Conservation (phyloP, 2,113 vertebrate genomes). For the Macquaria australasica region DNA sequence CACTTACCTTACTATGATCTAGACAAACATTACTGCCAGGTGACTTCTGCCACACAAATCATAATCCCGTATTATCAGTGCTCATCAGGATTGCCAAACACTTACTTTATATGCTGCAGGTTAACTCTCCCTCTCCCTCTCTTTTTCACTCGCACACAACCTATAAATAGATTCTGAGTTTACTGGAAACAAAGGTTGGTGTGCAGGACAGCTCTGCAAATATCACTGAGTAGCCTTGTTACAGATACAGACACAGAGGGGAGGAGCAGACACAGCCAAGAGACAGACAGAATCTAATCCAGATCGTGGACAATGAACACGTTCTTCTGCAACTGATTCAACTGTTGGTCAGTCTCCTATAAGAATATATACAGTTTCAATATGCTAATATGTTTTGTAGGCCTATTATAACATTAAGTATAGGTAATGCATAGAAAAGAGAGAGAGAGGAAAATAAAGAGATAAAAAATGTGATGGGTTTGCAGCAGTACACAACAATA, state of each 20-base stretch:
- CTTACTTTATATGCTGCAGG: neutral
- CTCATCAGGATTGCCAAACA: constrained; percentile 20
- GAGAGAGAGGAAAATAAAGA: too few species aligned
- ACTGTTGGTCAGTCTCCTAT: neutral
- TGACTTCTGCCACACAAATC: constrained; percentile 10
- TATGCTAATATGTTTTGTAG: neutral
- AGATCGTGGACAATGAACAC: neutral
- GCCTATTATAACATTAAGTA: neutral
- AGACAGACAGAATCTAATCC: constrained; percentile 2
- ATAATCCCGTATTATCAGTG: neutral
- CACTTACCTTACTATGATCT: constrained; percentile 43
- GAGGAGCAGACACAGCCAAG: constrained; percentile 2
- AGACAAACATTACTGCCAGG: neutral
- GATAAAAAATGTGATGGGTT: neutral
- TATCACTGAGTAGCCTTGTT: constrained; percentile 49
- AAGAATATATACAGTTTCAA: neutral
- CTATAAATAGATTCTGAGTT: constrained; percentile 79
- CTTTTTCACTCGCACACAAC: constrained; percentile 27
- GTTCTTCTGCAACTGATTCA: neutral
- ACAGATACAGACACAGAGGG: constrained; percentile 22
- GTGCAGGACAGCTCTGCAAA: constrained; percentile 58
- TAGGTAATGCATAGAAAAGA: neutral
- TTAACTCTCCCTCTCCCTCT: constrained; percentile 17
- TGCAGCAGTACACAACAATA: neutral
- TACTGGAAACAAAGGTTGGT: constrained; percentile 77